Evolutionary conservation across 2,113 vertebrate genomes (phyloP), one percentile per base, ranked within the genome.

Genomic region (Mesembrinibis cayennensis): DNA sequence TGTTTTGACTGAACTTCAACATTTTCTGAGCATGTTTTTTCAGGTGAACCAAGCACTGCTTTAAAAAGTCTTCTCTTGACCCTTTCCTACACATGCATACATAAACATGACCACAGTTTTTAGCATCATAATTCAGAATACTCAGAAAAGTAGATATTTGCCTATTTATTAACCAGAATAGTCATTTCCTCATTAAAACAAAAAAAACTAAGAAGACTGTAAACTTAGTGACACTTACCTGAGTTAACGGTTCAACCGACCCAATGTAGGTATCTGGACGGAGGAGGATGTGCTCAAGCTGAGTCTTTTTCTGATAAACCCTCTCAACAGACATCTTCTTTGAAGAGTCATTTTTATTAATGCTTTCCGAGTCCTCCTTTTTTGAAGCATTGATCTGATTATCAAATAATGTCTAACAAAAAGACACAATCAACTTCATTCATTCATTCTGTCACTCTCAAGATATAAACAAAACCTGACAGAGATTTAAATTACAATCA

Each of bases 221-320:
- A 59, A 89, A 85, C 36, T 77, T 72, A 91, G 62, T 23, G 70
- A 82, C n/a, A 80, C 85, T 95, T 93, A 99, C 99, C 98, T 99
- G 99, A 78, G 99, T 99, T 97, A 99, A 92, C 2, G 99, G 99
- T 96, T 99, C 99, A 94, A 99, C 99, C 4, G 98, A 99, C 6
- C 99, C 99, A 42, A 99, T 99, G 95, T 99, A 99, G 6, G 99
- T 99, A 97, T 99, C 99, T 71, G 99, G 99, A 95, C 99, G 99
- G 93, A 99, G 99, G 4, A 99, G 99, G 87, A 99, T 99, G 96
- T 99, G 99, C 97, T 99, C 99, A 34, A 99, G 99, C 66, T 99
- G 99, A 66, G 99, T 99, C 98, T 99, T 99, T 97, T 99, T 99
- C 98, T 99, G 99, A 98, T 99, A 99, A 20, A 99, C 99, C 95